A percentile compares a stretch with the other conserved stretches of the same genome.
phyloP scores from a whole-genome alignment of 2,888 invertebrate genomes.

The Cecidostiba fungosa region DNA sequence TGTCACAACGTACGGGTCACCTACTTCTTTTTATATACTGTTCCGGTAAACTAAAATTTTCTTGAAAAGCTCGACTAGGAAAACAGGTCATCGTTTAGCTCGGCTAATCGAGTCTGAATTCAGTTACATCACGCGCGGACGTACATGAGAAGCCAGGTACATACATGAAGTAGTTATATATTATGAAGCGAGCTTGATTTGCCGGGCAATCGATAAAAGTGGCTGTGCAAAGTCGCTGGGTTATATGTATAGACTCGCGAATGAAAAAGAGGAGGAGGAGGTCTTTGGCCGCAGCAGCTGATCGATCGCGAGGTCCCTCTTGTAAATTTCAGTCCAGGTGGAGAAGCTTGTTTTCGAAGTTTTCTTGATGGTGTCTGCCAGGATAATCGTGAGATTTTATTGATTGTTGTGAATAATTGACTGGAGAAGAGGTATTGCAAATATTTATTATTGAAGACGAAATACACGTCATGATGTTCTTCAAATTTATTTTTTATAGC shows the following conservation, averaged over 20 bases:
- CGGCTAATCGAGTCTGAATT: slow-evolving; percentile 15
- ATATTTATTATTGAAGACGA: too few species aligned
- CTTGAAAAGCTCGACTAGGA: background rate
- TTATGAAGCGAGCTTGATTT: slow-evolving; percentile 4
- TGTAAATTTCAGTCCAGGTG: background rate
- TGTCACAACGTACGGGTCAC: slow-evolving; percentile 33
- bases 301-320: background rate
- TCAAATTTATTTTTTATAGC: too few species aligned
- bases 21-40: slow-evolving; percentile 21
- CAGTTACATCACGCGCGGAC: background rate
- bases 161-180: slow-evolving; percentile 21
- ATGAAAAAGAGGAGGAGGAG: background rate
- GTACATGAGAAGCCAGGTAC: background rate
- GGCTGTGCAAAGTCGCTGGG: background rate
- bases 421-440: too few species aligned
- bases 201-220: slow-evolving; percentile 16
- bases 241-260: background rate
- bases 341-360: background rate
- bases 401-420: too few species aligned
- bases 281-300: slow-evolving; percentile 34
- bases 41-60: background rate
- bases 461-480: too few species aligned
- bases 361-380: background rate
- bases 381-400: too few species aligned
- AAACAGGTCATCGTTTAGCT: background rate